Evolutionary conservation across 2,797 vertebrate species (phyloP).

Genomic region (Dipus sagitta): DNA sequence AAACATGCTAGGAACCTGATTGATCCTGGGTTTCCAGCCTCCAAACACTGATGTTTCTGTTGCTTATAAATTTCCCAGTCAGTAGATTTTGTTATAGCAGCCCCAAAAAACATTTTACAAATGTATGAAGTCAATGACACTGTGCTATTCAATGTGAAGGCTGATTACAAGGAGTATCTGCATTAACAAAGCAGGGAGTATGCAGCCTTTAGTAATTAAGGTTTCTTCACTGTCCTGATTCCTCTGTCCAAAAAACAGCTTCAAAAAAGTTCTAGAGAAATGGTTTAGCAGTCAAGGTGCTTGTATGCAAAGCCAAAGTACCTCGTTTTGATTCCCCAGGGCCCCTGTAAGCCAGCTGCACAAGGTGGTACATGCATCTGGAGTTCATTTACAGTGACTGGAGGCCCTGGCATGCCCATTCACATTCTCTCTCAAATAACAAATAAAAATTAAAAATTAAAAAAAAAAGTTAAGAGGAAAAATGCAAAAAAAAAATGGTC

Average conservation of each 20-base stretch:
- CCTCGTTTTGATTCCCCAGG: no score
- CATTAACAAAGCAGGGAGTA: conserved; percentile 12
- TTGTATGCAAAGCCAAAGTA: no score
- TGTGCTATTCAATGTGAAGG: neutral
- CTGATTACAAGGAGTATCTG: neutral
- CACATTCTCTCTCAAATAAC: no score
- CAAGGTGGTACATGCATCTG: no score
- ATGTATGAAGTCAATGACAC: neutral
- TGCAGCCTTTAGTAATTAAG: neutral
- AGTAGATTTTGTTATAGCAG: neutral
- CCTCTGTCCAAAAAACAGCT: conserved; percentile 45
- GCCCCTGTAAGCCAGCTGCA: no score
- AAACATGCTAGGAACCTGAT: neutral
- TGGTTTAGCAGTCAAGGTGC: no score
- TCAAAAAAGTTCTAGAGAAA: neutral
- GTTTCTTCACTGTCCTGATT: neutral
- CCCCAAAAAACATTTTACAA: neutral
- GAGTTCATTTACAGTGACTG: no score
- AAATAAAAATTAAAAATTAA: neutral
- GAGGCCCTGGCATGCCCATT: no score
- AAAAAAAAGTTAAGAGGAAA: neutral
- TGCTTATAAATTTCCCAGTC: neutral
- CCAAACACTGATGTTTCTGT: neutral
- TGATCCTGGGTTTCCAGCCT: neutral
- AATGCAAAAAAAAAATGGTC: neutral